Conservation (phyloP, 2,113 vertebrate genomes). For the Galbula dea region DNA sequence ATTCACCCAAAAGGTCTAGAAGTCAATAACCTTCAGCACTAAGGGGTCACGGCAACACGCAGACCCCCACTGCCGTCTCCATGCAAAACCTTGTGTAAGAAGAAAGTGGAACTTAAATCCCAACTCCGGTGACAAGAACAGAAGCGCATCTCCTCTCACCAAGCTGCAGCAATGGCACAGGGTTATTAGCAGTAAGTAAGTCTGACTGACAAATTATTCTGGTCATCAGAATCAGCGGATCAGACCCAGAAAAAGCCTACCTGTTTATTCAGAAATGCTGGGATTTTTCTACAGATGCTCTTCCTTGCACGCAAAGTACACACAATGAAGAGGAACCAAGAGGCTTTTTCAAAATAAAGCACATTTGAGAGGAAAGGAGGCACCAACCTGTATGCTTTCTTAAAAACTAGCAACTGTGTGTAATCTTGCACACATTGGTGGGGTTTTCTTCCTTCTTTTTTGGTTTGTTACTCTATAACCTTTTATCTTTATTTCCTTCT, state of each 20-base stretch:
- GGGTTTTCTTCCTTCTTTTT: background rate
- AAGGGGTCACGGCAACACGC: background rate
- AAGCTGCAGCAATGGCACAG: background rate
- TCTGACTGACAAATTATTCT: slow-evolving; percentile 10
- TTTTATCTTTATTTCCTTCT: background rate
- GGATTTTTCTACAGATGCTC: background rate
- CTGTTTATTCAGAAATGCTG: background rate
- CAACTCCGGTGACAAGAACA: background rate
- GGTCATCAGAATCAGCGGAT: slow-evolving; percentile 10
- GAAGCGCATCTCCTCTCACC: background rate
- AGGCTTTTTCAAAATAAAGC: background rate
- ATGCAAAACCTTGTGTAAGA: background rate
- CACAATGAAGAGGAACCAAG: background rate
- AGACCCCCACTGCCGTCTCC: background rate
- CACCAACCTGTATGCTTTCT: background rate
- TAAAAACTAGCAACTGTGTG: background rate
- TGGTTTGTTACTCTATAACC: background rate
- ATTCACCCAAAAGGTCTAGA: background rate
- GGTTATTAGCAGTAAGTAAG: background rate
- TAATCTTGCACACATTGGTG: background rate
- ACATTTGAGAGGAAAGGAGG: background rate
- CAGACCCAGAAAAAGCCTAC: background rate
- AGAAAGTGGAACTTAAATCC: background rate
- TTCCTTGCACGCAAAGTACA: background rate
- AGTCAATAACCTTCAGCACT: background rate